phyloP scores from a whole-genome alignment of 2,797 vertebrate genomes.

The Crypturellus tataupa region DNA sequence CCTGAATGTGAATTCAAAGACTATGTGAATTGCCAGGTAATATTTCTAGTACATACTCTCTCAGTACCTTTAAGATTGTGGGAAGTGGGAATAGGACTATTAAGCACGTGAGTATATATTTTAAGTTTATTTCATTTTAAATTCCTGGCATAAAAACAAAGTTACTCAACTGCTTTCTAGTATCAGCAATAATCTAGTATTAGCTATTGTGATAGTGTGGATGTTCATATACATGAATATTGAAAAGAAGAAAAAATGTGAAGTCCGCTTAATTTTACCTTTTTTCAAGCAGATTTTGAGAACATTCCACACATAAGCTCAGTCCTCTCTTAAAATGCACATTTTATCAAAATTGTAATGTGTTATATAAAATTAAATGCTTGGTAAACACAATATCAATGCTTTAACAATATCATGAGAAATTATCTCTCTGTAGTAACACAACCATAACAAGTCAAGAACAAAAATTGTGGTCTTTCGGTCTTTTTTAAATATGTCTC shows the following conservation, averaged over 20 bases:
- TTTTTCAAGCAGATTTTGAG: constrained; percentile 47
- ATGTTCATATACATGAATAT: neutral
- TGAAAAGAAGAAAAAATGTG: constrained; percentile 13
- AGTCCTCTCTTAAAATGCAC: constrained; percentile 61
- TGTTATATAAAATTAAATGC: constrained; percentile 45
- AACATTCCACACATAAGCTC: constrained; percentile 39
- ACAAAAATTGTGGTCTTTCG: neutral
- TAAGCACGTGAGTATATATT: neutral
- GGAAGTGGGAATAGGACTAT: neutral
- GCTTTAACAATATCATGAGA: constrained; percentile 39
- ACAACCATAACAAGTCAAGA: neutral
- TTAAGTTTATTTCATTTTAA: neutral
- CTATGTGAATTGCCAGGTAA: neutral
- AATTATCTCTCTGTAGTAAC: constrained; percentile 61
- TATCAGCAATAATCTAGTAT: neutral
- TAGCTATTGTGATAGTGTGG: neutral
- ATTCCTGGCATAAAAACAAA: neutral
- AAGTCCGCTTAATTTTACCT: constrained; percentile 27
- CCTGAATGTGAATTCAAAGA: neutral
- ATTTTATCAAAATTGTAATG: constrained; percentile 57
- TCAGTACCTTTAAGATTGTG: neutral
- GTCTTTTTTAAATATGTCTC: constrained; percentile 12
- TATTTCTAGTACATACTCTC: neutral
- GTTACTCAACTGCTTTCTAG: neutral
- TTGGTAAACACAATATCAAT: neutral